phyloP scores from a whole-genome alignment of 2,888 invertebrate species.

The Nephrotoma flavescens region DNA sequence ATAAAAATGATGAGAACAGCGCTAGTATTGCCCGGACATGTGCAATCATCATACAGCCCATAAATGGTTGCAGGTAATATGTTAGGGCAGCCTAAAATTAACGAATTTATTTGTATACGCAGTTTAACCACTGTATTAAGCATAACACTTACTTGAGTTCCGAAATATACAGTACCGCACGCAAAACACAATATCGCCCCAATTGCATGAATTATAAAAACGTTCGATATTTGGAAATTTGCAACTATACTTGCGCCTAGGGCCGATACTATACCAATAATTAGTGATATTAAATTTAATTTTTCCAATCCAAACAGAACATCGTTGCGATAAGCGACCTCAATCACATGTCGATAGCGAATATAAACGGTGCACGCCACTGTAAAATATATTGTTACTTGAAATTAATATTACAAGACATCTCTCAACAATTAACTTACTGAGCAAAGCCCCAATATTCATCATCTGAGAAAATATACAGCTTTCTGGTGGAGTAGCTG shows the following conservation, averaged over 20 bases:
- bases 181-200: neutral
- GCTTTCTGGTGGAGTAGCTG: neutral
- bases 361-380: neutral
- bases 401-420: too few species aligned
- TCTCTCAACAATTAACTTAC: neutral
- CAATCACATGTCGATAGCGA: neutral
- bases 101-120: too few species aligned
- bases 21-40: neutral
- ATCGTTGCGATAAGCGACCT: neutral
- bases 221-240: neutral
- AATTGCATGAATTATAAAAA: neutral
- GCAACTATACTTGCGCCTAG: neutral
- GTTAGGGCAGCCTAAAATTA: neutral
- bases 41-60: neutral
- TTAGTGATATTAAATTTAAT: neutral
- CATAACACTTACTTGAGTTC: neutral
- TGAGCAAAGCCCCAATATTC: neutral
- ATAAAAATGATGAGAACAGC: neutral
- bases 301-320: neutral
- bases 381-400: neutral
- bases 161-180: neutral
- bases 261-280: neutral
- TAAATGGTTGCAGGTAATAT: neutral
- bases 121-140: too few species aligned
- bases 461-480: neutral